Conservation (phyloP, 2,113 vertebrate genomes). For the Silurus asotus region DNA sequence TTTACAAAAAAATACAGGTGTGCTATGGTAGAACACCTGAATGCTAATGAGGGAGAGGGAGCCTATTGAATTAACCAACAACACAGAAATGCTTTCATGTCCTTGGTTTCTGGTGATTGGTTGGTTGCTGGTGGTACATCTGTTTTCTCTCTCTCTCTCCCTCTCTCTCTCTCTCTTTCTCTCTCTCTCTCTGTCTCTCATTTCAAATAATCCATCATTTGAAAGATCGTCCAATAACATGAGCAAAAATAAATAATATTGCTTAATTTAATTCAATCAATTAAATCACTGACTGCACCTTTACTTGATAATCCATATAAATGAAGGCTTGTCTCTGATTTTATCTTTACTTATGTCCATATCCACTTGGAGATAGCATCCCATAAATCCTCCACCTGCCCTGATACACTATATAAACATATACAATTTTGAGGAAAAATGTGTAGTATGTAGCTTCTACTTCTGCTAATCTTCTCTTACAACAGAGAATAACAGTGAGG, state of each 20-base stretch:
- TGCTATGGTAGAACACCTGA: background rate
- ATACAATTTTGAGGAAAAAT: background rate
- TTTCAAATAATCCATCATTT: background rate
- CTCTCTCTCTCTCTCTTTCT: no score
- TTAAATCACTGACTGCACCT: background rate
- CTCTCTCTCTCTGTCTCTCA: background rate
- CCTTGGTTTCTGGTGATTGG: background rate
- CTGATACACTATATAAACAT: background rate
- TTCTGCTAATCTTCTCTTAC: conserved; percentile 13
- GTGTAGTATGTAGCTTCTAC: background rate
- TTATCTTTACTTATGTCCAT: background rate
- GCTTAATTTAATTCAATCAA: background rate
- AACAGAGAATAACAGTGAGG: background rate
- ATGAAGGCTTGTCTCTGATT: background rate
- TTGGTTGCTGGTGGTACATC: background rate
- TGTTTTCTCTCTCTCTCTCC: background rate
- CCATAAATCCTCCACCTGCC: background rate
- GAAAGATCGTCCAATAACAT: background rate
- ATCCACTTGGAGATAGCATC: background rate
- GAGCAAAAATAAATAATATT: background rate
- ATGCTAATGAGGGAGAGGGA: background rate
- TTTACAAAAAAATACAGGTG: background rate
- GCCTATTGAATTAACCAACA: background rate
- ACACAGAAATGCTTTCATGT: background rate
- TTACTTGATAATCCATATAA: background rate